phyloP scores from a whole-genome alignment of 30 jellyfish, hydroid and myxozoan genomes.

The Turritopsis rubra region DNA sequence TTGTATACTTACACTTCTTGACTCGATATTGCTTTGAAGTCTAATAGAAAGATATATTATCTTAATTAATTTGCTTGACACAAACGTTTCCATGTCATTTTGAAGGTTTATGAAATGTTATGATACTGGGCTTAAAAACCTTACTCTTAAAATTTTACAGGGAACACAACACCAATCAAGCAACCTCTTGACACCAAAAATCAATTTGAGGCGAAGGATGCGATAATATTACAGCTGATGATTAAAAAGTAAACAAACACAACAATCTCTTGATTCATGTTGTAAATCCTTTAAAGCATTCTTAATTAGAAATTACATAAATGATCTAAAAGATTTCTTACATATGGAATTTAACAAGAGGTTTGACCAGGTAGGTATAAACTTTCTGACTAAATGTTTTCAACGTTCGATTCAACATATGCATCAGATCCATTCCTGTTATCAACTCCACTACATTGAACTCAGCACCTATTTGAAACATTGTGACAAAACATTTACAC shows the following conservation, averaged over 20 bases:
- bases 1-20: neutral
- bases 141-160: too few relatives aligned
- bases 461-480: neutral
- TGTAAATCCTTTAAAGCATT: too few relatives aligned
- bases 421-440: constrained; percentile 64
- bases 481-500: too few relatives aligned
- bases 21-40: neutral
- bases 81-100: too few relatives aligned
- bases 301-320: too few relatives aligned
- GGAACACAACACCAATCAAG: too few relatives aligned
- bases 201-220: too few relatives aligned
- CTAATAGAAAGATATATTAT: neutral
- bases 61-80: neutral
- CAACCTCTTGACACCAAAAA: too few relatives aligned
- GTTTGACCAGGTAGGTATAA: constrained; percentile 65
- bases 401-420: constrained; percentile 50
- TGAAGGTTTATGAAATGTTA: neutral
- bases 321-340: constrained; percentile 15
- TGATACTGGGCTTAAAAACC: too few relatives aligned
- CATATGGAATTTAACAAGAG: constrained; percentile 63
- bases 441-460: constrained; percentile 25
- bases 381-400: constrained; percentile 76
- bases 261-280: too few relatives aligned
- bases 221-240: too few relatives aligned
- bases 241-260: too few relatives aligned